Evolutionary conservation across 2,888 invertebrate species (phyloP), one percentile per base, ranked within the genome.

Genomic region (Beris chalybata): DNA sequence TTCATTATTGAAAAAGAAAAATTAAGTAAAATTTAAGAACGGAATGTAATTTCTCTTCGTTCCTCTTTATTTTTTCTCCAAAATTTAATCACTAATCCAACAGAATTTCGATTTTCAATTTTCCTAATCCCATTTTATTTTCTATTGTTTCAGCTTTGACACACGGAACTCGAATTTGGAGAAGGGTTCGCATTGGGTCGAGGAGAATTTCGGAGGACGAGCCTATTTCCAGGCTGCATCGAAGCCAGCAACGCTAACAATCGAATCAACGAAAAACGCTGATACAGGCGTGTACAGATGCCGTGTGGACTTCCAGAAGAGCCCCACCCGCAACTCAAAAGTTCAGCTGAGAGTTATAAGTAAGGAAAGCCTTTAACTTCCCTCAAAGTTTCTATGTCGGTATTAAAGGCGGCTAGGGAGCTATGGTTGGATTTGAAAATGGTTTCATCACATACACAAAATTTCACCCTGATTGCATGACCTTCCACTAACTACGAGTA

Each of bases 311-410:
- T 95, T 94, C 83, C 90, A 90, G 78, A 90, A 91, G 78, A 91
- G 93, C 11, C 94, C 93, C 0, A 95, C 94, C 3, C 86, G 92
- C 73, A 93, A 94, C 79, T 86, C 91, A 74, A 88, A 90, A 82
- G 91, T 94, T 81, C 93, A 93, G 81, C 87, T 95, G 75, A 92
- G 92, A 73, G 90, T 95, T 73, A 92, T 94, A 77, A 89, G 94
- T 94, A 83, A 91, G 93, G 88, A 73, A 38, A 59, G n/a, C 11
- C 43, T 12, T 38, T 5, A 15, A 15, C 12, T 53, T 30, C 11
- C 55, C 5, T n/a, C 13, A 55, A 55, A 31, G 22, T 30, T 53
- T 53, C 15, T n/a, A 53, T 45, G 53, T 44, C 57, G 32, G 9
- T 50, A 29, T 29, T 22, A 58, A 50, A 3, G 22, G 22, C 3